Percentiles rank a stretch among this genome's conserved stretches.
phyloP scores from a whole-genome alignment of 2,888 invertebrate species.

The Leptogaster cylindrica region DNA sequence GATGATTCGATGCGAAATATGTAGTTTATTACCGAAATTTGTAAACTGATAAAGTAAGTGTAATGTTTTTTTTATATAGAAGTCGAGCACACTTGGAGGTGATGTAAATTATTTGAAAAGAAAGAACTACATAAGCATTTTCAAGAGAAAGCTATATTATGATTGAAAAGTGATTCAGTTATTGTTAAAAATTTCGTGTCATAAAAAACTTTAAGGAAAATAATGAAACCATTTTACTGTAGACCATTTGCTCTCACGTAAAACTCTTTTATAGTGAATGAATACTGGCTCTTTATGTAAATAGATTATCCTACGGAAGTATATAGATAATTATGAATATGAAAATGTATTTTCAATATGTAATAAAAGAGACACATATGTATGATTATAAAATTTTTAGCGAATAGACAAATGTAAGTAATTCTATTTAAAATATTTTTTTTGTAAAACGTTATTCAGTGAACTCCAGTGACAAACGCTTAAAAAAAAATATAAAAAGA shows the following conservation, averaged over 20 bases:
- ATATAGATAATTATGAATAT: neutral
- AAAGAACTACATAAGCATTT: constrained; percentile 37
- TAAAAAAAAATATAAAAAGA: constrained; percentile 13
- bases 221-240: constrained; percentile 16
- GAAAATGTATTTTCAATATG: too few relatives aligned
- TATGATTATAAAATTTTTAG: constrained; percentile 20
- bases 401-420: constrained; percentile 36
- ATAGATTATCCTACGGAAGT: neutral
- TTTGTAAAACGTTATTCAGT: constrained; percentile 28
- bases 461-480: neutral
- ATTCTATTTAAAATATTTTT: constrained; percentile 18
- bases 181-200: constrained; percentile 10
- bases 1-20: too few relatives aligned
- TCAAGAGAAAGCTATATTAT: constrained; percentile 4
- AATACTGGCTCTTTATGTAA: constrained; percentile 18
- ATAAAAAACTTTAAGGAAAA: constrained; percentile 6
- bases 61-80: too few relatives aligned
- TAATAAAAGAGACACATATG: constrained; percentile 10
- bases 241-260: neutral
- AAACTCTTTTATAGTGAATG: constrained; percentile 9
- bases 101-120: too few relatives aligned
- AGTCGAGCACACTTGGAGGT: too few relatives aligned
- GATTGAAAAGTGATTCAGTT: neutral
- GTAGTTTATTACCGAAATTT: too few relatives aligned
- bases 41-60: too few relatives aligned